Conservation (phyloP, 2,113 vertebrate genomes). For the Peromyscus maniculatus region DNA sequence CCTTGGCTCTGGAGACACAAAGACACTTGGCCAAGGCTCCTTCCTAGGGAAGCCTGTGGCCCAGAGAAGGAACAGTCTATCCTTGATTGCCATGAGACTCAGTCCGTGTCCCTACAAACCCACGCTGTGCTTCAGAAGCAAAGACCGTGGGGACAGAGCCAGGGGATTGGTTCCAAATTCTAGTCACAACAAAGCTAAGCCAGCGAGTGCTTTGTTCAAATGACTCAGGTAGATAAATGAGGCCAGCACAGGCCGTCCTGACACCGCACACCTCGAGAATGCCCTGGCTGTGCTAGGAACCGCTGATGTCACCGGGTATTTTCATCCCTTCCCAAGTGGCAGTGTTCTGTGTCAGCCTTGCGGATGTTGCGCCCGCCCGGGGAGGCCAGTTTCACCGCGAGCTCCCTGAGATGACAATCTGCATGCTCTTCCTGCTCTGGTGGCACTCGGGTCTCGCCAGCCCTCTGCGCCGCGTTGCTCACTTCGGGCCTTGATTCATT, state of each 20-base stretch:
- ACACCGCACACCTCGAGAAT: slow-evolving; percentile 23
- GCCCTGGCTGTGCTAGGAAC: neutral
- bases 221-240: slow-evolving; percentile 51
- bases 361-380: neutral
- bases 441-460: neutral
- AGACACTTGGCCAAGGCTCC: neutral
- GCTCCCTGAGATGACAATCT: neutral
- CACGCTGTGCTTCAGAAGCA: neutral
- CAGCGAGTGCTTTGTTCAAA: slow-evolving; percentile 35
- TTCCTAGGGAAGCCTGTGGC: neutral
- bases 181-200: neutral
- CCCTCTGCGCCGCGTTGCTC: slow-evolving; percentile 6
- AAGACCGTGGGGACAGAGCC: neutral
- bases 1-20: neutral
- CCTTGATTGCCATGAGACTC: neutral
- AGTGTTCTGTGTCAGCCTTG: neutral
- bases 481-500: neutral
- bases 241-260: slow-evolving; percentile 36
- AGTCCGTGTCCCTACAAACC: neutral
- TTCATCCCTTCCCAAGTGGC: slow-evolving; percentile 52
- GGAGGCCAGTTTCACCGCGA: neutral
- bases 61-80: neutral
- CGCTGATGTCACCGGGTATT: slow-evolving; percentile 37
- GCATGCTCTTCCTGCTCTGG: neutral
- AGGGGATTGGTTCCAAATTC: neutral